These are phyloP conservation scores for Nomada ruficornis DNA, from an alignment of 2,888 invertebrate genomes.

Conservation along the genomic window DNA sequence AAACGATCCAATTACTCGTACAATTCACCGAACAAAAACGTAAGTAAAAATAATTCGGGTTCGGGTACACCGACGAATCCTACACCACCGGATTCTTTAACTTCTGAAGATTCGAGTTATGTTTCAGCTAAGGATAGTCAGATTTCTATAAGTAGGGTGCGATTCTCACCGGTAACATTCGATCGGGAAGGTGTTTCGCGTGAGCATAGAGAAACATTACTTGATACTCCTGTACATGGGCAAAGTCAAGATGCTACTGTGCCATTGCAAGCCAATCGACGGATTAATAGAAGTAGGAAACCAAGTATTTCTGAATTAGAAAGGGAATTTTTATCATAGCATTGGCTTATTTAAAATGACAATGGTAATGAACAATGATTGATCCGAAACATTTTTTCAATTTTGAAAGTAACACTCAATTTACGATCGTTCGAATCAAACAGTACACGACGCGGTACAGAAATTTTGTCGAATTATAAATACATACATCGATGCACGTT, in stretches of 20 bases:
- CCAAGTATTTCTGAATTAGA: slow-evolving; percentile 86
- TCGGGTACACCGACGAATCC: slow-evolving; percentile 92
- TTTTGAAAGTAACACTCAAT: slow-evolving; percentile 56
- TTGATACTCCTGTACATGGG: slow-evolving; percentile 86
- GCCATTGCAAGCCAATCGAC: slow-evolving; percentile 85
- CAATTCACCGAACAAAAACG: slow-evolving; percentile 85
- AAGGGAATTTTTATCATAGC: slow-evolving; percentile 86
- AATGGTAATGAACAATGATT: slow-evolving; percentile 14
- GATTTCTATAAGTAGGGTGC: slow-evolving; percentile 83
- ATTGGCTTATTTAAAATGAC: slow-evolving; percentile 81
- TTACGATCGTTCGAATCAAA: slow-evolving; percentile 40
- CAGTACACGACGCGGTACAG: slow-evolving; percentile 38
- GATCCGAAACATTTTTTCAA: slow-evolving; percentile 52
- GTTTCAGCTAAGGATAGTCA: slow-evolving; percentile 93
- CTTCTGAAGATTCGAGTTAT: slow-evolving; percentile 95
- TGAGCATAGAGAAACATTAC: slow-evolving; percentile 83
- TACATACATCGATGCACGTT: slow-evolving; percentile 63
- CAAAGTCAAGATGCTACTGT: slow-evolving; percentile 86
- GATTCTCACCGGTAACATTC: slow-evolving; percentile 82
- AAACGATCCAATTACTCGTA: slow-evolving; percentile 89
- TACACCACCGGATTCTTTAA: slow-evolving; percentile 93
- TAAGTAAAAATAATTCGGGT: slow-evolving; percentile 87
- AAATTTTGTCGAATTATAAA: slow-evolving; percentile 32
- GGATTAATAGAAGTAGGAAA: slow-evolving; percentile 84
- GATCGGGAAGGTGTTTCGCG: slow-evolving; percentile 76